Base-by-base conservation (phyloP, 2,113 vertebrate species). In the Chitala chitala region DNA sequence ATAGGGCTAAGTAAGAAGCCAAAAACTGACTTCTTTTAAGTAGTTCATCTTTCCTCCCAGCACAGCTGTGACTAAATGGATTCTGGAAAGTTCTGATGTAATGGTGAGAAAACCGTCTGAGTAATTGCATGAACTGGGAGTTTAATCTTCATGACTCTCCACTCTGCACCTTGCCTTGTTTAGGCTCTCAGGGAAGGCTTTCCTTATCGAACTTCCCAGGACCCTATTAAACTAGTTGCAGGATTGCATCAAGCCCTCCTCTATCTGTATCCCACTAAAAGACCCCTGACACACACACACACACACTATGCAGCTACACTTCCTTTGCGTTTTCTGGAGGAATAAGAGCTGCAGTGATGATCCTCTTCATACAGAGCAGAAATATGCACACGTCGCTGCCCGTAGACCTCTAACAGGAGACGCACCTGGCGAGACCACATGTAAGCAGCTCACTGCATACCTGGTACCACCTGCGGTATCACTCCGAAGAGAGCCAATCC, bases 11-110 rank as follows among this genome's bases (percentile, higher is more conserved):
- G 78, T 74, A 84, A 75, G 53, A 48, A 56, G 44, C 26, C 70
- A 20, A 75, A 74, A 80, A 78, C 74, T 74, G 75, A 76, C 77
- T 79, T 69, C 76, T 81, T 84, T 75, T 83, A 74, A 85, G 81
- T 80, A 77, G 63, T 84, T 85, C 80, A 80, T 72, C 59, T 63
- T 84, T 85, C 80, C 80, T 72, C 59, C 84, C 78, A 83, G 82
- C 79, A 79, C 82, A 72, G 75, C 85, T 86, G 87, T 87, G 84
- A 87, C 87, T 87, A 90, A 91, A 84, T 73, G 86, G 87, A 90
- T 89, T 87, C 75, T 79, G 75, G 76, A 79, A 68, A 78, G 31
- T 79, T 82, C 84, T 83, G 61, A 87, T 81, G 74, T 84, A 82
- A 84, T 78, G 80, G 79, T 53, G 71, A 81, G 80, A 80, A 83